Percentiles rank a stretch among this genome's conserved stretches.
Evolutionary conservation across 2,113 vertebrate genomes (phyloP).

Genomic region (Lynx canadensis): DNA sequence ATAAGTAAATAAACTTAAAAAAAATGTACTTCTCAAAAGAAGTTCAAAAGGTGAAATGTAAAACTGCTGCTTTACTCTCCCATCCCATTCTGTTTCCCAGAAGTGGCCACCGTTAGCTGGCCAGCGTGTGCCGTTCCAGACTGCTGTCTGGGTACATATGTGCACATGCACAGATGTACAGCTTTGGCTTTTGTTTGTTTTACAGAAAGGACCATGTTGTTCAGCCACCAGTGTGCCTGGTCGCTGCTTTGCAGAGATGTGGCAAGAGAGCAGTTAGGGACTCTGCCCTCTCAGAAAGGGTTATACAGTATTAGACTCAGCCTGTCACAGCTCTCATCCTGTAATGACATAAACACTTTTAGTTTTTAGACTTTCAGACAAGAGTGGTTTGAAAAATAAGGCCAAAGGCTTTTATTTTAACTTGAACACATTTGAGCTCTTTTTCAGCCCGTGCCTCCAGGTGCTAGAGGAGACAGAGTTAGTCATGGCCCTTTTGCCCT

Average conservation of each 20-base stretch:
- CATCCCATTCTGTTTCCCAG: not conserved
- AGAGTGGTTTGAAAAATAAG: conserved; percentile 42
- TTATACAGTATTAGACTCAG: not conserved
- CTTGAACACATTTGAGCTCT: not conserved
- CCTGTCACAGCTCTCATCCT: not conserved
- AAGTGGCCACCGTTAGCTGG: not conserved
- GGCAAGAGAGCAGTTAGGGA: not conserved
- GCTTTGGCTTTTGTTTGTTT: not conserved
- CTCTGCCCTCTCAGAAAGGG: not conserved
- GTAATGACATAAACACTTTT: not conserved
- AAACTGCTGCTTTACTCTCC: not conserved
- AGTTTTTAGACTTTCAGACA: conserved; percentile 15
- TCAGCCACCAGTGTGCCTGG: not conserved
- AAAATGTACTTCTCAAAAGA: conserved; percentile 16
- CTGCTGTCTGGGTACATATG: not conserved
- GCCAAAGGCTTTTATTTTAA: conserved; percentile 32
- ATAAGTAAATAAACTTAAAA: no score
- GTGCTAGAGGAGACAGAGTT: not conserved
- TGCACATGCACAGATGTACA: not conserved
- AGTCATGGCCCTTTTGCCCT: not conserved
- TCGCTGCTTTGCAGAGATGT: not conserved
- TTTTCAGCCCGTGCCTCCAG: not conserved
- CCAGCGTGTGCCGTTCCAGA: not conserved
- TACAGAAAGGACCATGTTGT: not conserved
- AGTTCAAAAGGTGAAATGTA: not conserved